phyloP scores from a whole-genome alignment of 2,888 invertebrate genomes.

The Sclerodermus sp. region DNA sequence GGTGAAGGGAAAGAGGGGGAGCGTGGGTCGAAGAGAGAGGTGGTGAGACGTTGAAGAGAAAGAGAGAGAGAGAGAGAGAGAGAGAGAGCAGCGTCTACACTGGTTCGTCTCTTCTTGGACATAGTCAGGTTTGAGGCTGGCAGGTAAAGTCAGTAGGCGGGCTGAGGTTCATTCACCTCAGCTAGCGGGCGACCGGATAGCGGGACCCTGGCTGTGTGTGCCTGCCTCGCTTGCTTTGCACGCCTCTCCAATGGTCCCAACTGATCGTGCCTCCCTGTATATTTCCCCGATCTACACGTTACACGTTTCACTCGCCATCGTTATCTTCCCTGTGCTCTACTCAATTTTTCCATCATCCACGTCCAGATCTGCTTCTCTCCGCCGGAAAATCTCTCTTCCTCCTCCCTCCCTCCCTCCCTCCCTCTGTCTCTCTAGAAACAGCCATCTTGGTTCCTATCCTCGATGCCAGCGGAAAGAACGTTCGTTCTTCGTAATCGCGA shows the following conservation, averaged over 20 bases:
- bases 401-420: neutral
- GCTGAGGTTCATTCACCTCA: conserved; percentile 54
- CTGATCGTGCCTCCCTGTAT: conserved; percentile 35
- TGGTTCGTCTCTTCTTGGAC: too few species aligned
- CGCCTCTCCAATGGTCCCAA: conserved; percentile 49
- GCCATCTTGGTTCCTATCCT: too few species aligned
- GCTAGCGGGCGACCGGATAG: conserved; percentile 58
- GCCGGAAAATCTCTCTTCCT: neutral
- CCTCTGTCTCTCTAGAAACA: neutral
- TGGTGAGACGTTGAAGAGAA: too few species aligned
- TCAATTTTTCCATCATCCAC: conserved; percentile 8
- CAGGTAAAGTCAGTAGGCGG: conserved; percentile 57
- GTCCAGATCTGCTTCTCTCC: neutral
- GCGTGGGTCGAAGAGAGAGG: too few species aligned
- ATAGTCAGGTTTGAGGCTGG: conserved; percentile 14
- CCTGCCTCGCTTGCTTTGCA: too few species aligned
- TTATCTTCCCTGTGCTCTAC: neutral
- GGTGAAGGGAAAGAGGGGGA: too few species aligned
- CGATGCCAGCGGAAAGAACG: too few species aligned
- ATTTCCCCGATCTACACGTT: conserved; percentile 10
- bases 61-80: too few species aligned
- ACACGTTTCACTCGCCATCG: neutral
- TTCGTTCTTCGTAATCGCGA: too few species aligned
- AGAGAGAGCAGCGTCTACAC: too few species aligned
- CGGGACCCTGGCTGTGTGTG: conserved; percentile 49